Percentiles rank a stretch among this genome's conserved stretches.
These are phyloP conservation scores for Gastrophryne carolinensis DNA, from an alignment of 2,797 vertebrate species.

Conservation along the genomic window DNA sequence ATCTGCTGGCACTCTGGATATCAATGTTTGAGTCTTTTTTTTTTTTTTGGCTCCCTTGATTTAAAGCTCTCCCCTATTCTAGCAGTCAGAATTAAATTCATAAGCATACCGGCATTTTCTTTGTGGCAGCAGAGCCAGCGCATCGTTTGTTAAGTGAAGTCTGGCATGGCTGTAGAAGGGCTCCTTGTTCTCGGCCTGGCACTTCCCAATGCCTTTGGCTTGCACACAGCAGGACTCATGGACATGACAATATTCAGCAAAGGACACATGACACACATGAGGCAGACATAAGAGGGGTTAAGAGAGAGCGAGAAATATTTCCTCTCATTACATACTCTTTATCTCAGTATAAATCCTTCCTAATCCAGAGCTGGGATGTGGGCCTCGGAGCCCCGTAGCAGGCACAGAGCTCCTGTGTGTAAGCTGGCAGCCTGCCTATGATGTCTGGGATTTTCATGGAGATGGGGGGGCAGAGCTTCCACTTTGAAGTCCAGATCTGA, in stretches of 20 bases:
- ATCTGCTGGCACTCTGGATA: no score
- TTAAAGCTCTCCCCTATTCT: no score
- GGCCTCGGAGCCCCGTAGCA: slow-evolving; percentile 16
- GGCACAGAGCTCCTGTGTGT: slow-evolving; percentile 18
- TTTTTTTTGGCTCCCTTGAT: no score
- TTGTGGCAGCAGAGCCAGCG: no score
- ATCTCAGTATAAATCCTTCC: slow-evolving; percentile 44
- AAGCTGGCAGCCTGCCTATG: slow-evolving; percentile 35
- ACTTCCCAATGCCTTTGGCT: neutral
- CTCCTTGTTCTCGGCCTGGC: no score
- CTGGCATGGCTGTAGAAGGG: no score
- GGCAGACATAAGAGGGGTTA: slow-evolving; percentile 18
- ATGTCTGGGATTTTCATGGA: slow-evolving; percentile 41
- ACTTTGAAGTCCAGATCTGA: slow-evolving; percentile 45
- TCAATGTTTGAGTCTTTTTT: no score
- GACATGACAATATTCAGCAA: neutral
- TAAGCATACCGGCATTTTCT: no score
- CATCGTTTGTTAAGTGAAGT: no score
- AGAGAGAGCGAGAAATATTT: slow-evolving; percentile 22
- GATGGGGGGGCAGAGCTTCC: slow-evolving; percentile 18
- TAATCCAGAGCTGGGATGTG: slow-evolving; percentile 42
- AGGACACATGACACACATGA: neutral
- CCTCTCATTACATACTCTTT: slow-evolving; percentile 49
- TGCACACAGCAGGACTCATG: neutral
- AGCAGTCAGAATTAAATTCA: no score